Conservation (phyloP, 1,140 invertebrate species). For the Diorhabda sublineata region DNA sequence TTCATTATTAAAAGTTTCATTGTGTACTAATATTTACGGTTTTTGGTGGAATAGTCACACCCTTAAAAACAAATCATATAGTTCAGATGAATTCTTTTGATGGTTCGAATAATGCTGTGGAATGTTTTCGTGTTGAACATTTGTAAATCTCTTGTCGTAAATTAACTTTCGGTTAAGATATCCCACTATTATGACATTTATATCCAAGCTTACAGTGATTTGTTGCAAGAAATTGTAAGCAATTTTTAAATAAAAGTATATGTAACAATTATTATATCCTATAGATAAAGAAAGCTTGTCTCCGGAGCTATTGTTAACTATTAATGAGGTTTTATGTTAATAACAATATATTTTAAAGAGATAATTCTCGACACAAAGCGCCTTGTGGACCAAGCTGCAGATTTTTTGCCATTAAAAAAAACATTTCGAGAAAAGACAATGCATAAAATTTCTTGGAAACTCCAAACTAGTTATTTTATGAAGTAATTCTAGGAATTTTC, state of each 20-base stretch:
- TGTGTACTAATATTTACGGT: not conserved
- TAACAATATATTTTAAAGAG: no score
- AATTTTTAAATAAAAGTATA: not conserved
- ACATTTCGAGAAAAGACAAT: no score
- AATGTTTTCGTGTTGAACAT: not conserved
- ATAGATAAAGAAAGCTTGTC: no score
- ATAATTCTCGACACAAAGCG: no score
- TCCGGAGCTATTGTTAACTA: no score
- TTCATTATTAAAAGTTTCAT: not conserved
- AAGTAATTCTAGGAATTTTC: no score
- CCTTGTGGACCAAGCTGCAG: no score
- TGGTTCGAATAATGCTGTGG: not conserved
- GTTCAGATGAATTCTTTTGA: not conserved
- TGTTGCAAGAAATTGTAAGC: not conserved
- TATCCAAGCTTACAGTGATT: not conserved
- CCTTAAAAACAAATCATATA: not conserved
- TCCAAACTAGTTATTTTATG: no score
- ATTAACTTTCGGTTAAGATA: not conserved
- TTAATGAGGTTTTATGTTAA: no score
- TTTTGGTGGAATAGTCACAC: not conserved
- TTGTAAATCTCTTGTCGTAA: not conserved
- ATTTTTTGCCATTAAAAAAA: no score
- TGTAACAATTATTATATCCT: no score
- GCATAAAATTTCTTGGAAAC: no score
- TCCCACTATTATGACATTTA: not conserved